Percentiles rank a stretch among this genome's conserved stretches.
phyloP scores from a whole-genome alignment of 2,888 invertebrate genomes.

The Scaptomyza tumidula region DNA sequence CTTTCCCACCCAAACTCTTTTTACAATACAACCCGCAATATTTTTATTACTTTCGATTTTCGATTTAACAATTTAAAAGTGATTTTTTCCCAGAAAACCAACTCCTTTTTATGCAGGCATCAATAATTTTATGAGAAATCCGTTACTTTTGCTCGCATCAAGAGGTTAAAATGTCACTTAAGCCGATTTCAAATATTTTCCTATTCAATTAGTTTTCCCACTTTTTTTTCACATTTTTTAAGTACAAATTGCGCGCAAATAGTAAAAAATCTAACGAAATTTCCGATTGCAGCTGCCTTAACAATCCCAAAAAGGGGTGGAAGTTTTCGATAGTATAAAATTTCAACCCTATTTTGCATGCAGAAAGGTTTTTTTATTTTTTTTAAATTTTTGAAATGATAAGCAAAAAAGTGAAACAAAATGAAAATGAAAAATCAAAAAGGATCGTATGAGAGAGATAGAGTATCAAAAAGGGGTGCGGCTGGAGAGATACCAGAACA shows the following conservation, averaged over 20 bases:
- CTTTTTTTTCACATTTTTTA: constrained; percentile 53
- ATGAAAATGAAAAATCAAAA: constrained; percentile 42
- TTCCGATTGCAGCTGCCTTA: constrained; percentile 62
- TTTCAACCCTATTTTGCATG: constrained; percentile 78
- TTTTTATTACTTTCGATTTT: constrained; percentile 36
- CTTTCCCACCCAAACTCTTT: background rate
- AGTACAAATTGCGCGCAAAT: constrained; percentile 63
- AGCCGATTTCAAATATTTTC: constrained; percentile 59
- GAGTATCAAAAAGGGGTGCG: constrained; percentile 42
- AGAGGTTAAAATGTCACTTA: constrained; percentile 80
- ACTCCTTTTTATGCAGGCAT: constrained; percentile 64
- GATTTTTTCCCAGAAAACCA: constrained; percentile 34
- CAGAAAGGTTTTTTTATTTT: background rate
- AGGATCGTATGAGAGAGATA: constrained; percentile 4
- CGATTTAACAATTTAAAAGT: constrained; percentile 40
- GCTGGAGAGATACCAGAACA: constrained; percentile 4
- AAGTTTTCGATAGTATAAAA: constrained; percentile 14
- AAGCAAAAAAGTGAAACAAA: constrained; percentile 45
- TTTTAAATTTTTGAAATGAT: constrained; percentile 52
- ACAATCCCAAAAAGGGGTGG: constrained; percentile 64
- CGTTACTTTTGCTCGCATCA: constrained; percentile 60
- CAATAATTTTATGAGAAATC: constrained; percentile 60
- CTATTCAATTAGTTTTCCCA: constrained; percentile 43
- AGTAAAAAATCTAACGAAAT: constrained; percentile 10
- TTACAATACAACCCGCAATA: constrained; percentile 46